These are phyloP conservation scores for Echeneis naucrates DNA, from an alignment of 2,797 vertebrate genomes.

Conservation along the genomic window DNA sequence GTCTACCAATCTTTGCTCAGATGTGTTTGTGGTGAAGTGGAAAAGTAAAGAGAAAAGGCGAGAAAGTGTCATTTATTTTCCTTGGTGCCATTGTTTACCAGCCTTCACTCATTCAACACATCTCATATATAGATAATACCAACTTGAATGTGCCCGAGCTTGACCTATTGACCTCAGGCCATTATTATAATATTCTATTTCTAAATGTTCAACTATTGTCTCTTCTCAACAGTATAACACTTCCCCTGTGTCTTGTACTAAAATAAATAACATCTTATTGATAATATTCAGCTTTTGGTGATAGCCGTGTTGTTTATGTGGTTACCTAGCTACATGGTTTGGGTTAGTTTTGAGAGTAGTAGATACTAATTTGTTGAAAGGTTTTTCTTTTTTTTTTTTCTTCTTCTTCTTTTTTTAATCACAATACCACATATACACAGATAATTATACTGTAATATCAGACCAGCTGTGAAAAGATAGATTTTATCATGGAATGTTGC, in stretches of 20 bases:
- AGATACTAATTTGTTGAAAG: not conserved
- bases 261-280: not conserved
- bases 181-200: no score
- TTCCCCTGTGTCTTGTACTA: not conserved
- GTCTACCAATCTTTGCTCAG: constrained; percentile 59
- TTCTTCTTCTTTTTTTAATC: no score
- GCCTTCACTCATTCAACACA: constrained; percentile 34
- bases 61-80: constrained; percentile 32
- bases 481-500: not conserved
- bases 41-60: constrained; percentile 25
- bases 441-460: no score
- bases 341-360: not conserved
- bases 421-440: no score
- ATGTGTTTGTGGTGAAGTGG: constrained; percentile 45
- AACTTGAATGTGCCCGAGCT: constrained; percentile 1
- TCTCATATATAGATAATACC: constrained; percentile 48
- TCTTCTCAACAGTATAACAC: not conserved
- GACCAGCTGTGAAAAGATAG: no score
- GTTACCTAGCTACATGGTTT: not conserved
- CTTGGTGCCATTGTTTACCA: constrained; percentile 38
- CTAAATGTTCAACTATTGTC: not conserved
- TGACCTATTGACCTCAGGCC: not conserved
- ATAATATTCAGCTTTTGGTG: not conserved
- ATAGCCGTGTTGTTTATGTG: not conserved
- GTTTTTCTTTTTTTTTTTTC: no score